Evolutionary conservation across 2,888 invertebrate genomes (phyloP), one percentile per base, ranked within the genome.

Genomic region (Carcina quercana): DNA sequence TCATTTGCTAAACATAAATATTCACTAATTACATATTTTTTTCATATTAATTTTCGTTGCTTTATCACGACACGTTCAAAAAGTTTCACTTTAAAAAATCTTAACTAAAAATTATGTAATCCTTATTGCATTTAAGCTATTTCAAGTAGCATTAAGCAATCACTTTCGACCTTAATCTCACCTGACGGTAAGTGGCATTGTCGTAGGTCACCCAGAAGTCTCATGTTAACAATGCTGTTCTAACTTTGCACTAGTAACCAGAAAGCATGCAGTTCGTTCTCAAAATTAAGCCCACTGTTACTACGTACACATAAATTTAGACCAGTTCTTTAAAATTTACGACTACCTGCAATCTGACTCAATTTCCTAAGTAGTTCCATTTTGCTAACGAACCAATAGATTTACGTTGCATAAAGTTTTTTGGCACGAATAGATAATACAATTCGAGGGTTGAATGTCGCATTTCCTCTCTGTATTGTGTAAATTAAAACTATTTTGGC

Each of bases 401-500:
- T 47, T 40, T 41, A 47, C 40, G 45, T 41, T 37, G 45, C 41
- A 50, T 42, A 53, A 63, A 64, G 50, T 69, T 70, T 66, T 63
- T 63, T 69, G 67, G 69, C 68, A 67, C 53, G 42, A 42, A 33
- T 37, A 17, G 39, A 45, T 38, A 45, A 41, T 39, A 25, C 12
- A 37, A 40, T 49, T 45, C 45, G 43, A 47, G 39, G 41, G 42
- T 42, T 50, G 48, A 57, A 55, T 51, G 48, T 49, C 41, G 46
- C 40, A 45, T 49, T 58, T 59, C 49, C 52, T 57, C 47, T 49
- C 33, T 10, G 11, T 33, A 47, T 40, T 32, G 37, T 41, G 51
- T 53, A 63, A 66, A 32, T 67, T 64, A 60, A 63, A 67, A 68
- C 57, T 63, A 60, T 63, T 61, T 55, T 64, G 59, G 62, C 58